phyloP scores from a whole-genome alignment of 2,797 vertebrate species.

The Poecilia velifera region DNA sequence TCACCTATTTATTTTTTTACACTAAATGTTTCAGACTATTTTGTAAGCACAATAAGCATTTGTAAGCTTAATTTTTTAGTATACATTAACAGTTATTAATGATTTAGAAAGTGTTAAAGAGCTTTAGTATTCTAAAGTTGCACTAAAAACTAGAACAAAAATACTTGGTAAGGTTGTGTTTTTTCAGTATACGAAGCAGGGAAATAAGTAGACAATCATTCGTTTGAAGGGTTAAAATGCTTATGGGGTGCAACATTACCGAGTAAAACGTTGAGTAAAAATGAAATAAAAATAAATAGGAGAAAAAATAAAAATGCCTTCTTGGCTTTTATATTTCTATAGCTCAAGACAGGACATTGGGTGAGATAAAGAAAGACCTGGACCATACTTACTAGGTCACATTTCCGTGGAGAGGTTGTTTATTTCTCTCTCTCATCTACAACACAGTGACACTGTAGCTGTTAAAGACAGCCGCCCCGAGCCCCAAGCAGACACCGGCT shows the following conservation, averaged over 20 bases:
- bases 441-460: conserved; percentile 95
- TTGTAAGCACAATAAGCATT: no score
- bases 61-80: no score
- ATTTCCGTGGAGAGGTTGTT: conserved; percentile 90
- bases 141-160: no score
- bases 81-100: no score
- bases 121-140: no score
- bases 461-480: conserved; percentile 89
- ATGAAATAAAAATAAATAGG: conserved; percentile 8
- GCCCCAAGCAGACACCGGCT: conserved; percentile 73
- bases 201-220: conserved; percentile 41
- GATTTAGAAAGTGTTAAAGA: no score
- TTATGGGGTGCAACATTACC: conserved; percentile 47
- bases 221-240: conserved; percentile 34
- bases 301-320: conserved; percentile 28
- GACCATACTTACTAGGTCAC: conserved; percentile 95
- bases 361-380: conserved; percentile 85
- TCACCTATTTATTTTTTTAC: no score
- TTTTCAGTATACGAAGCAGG: conserved; percentile 4
- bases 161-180: no score
- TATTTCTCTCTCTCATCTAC: conserved; percentile 91
- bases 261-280: conserved; percentile 32
- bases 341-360: conserved; percentile 72
- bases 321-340: conserved; percentile 56
- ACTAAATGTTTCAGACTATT: no score